These are phyloP conservation scores for Paradisaea rubra DNA, from an alignment of 2,113 vertebrate genomes.

Conservation along the genomic window DNA sequence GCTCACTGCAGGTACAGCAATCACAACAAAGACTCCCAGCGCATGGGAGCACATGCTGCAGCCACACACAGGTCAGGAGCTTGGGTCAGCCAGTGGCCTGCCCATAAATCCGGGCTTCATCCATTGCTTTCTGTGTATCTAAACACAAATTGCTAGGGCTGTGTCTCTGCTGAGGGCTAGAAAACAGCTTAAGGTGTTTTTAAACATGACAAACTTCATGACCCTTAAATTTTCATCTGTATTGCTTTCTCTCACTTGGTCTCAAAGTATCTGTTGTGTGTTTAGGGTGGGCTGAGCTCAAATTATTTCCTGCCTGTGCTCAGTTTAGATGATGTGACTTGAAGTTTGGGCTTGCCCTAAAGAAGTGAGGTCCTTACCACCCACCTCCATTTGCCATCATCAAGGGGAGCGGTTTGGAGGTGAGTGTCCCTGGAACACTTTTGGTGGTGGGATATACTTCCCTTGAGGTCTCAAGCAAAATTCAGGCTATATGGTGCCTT, in stretches of 20 bases:
- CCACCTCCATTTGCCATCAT: neutral
- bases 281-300: neutral
- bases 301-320: neutral
- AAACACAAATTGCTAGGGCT: neutral
- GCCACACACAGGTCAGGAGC: neutral
- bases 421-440: neutral
- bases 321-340: neutral
- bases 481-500: neutral
- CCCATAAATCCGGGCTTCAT: neutral
- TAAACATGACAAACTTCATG: neutral
- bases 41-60: rapidly evolving
- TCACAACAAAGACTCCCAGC: neutral
- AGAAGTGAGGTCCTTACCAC: neutral
- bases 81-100: neutral
- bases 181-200: neutral
- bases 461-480: neutral
- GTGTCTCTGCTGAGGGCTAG: neutral
- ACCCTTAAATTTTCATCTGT: neutral
- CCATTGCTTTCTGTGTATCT: neutral
- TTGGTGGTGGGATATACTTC: neutral
- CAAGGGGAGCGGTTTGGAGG: neutral
- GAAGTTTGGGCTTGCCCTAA: neutral
- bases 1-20: neutral
- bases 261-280: neutral
- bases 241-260: neutral